Conservation (phyloP, 2,797 vertebrate genomes). For the Anolis apletophallus region DNA sequence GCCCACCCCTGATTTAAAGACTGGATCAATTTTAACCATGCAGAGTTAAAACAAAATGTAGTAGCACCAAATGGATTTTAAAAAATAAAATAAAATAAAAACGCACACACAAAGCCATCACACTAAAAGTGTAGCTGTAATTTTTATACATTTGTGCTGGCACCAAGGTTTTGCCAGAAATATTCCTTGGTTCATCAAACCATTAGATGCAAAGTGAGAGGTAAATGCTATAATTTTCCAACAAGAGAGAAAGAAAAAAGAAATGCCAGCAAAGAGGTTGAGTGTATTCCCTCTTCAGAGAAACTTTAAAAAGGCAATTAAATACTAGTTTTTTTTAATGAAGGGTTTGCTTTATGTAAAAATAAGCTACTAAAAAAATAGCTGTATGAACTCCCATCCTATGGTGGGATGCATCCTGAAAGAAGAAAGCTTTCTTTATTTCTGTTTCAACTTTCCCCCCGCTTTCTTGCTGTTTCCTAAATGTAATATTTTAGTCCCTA, state of each 20-base stretch:
- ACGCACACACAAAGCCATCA: no score
- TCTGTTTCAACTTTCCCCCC: neutral
- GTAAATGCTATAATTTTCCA: conserved; percentile 1
- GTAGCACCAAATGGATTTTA: no score
- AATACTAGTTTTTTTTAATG: neutral
- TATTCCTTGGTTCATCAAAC: neutral
- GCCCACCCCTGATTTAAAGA: no score
- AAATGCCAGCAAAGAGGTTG: neutral
- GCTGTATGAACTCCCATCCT: neutral
- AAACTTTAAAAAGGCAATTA: conserved; percentile 27
- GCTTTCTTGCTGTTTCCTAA: neutral
- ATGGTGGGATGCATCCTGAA: neutral
- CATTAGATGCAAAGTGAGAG: neutral
- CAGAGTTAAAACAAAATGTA: no score
- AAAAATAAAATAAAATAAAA: no score
- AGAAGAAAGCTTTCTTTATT: neutral
- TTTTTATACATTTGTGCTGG: no score
- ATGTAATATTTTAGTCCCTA: neutral
- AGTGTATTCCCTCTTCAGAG: conserved; percentile 19
- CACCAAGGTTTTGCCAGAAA: neutral
- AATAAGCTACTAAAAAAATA: neutral
- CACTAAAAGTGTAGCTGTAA: no score
- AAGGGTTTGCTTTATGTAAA: neutral
- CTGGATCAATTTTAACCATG: no score
- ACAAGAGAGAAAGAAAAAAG: neutral